Conservation (phyloP, 2,797 vertebrate species). For the Neomorphus geoffroyi region DNA sequence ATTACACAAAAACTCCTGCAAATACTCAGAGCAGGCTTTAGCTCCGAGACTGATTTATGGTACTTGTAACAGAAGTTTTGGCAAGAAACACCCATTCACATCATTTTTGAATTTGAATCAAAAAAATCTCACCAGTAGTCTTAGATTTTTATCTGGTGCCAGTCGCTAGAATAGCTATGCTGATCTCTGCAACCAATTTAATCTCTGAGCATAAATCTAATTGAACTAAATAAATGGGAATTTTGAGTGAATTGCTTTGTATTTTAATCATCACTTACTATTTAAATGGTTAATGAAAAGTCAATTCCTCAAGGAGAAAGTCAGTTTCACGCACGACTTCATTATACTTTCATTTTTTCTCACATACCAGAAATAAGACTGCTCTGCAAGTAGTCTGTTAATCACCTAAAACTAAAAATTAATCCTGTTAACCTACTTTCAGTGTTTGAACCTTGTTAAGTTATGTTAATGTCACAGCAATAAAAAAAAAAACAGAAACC, state of each 20-base stretch:
- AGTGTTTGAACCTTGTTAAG: conserved; percentile 23
- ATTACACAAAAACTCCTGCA: neutral
- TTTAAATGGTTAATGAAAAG: conserved; percentile 49
- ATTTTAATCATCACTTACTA: conserved; percentile 52
- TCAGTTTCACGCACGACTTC: conserved; percentile 21
- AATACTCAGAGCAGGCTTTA: neutral
- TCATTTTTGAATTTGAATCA: conserved; percentile 17
- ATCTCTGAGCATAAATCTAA: conserved; percentile 15
- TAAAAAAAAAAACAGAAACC: neutral
- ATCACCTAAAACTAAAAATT: conserved; percentile 42
- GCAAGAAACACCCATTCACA: neutral
- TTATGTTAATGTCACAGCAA: conserved; percentile 41
- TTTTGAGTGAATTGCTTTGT: neutral
- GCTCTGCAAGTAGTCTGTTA: conserved; percentile 37
- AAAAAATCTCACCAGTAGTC: neutral
- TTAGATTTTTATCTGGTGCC: conserved; percentile 37
- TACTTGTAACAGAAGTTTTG: neutral
- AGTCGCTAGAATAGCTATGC: neutral
- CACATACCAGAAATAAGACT: neutral
- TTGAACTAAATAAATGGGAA: neutral
- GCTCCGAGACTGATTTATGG: neutral
- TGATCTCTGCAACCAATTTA: conserved; percentile 26
- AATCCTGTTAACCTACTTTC: conserved; percentile 51
- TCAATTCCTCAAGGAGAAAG: neutral
- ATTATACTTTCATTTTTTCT: conserved; percentile 53